These are phyloP conservation scores for Ectemnius lituratus DNA, from an alignment of 2,888 invertebrate species.

Conservation along the genomic window DNA sequence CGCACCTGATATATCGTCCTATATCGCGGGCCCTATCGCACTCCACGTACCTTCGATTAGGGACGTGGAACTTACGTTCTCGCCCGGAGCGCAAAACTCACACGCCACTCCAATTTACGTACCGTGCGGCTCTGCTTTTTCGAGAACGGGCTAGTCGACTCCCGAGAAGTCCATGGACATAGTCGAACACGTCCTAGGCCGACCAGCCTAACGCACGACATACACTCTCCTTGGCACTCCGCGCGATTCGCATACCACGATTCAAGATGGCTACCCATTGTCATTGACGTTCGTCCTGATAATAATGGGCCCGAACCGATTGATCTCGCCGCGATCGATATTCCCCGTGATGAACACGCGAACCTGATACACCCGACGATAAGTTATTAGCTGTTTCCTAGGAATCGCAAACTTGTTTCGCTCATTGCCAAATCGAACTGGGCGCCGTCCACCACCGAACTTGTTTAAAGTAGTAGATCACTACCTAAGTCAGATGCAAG, in stretches of 20 bases:
- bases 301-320: constrained; percentile 20
- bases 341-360: no score
- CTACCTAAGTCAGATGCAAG: constrained; percentile 12
- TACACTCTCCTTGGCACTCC: constrained; percentile 38
- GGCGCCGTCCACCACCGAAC: constrained; percentile 19
- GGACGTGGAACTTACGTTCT: neutral
- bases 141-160: constrained; percentile 42
- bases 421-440: neutral
- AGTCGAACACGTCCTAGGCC: constrained; percentile 41
- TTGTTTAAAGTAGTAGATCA: constrained; percentile 47
- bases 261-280: constrained; percentile 64
- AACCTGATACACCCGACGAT: no score
- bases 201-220: constrained; percentile 37
- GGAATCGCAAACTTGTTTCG: neutral
- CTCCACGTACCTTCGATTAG: constrained; percentile 19
- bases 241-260: constrained; percentile 48
- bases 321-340: constrained; percentile 5
- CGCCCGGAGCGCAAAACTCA: neutral
- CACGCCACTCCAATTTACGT: constrained; percentile 31
- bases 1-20: constrained; percentile 46
- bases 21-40: constrained; percentile 30
- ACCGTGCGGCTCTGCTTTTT: constrained; percentile 44
- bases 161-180: constrained; percentile 47
- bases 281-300: constrained; percentile 57
- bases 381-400: neutral